Base-by-base conservation (phyloP, 2,797 vertebrate genomes). In the Micrastur ruficollis region DNA sequence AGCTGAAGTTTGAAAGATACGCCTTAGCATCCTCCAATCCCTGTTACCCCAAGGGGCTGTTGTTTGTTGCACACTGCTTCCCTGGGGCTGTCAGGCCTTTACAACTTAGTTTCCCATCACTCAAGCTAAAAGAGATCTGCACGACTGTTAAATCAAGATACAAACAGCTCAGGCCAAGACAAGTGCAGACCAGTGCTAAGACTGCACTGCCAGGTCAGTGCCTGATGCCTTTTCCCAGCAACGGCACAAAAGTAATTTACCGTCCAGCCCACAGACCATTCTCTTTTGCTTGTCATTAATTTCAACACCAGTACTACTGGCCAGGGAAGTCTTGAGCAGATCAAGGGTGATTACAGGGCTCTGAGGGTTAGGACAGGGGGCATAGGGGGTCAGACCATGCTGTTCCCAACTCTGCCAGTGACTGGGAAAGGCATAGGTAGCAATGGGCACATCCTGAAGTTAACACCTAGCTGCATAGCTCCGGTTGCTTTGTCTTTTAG, bases 41-140 rank as follows among this genome's bases (percentile, higher is more conserved):
- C 56, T 16, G 8, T 32, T 66, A 36, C 5, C 17, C 11, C 36
- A 42, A 6, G 13, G 16, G 8, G 8, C 8, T 42, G 32, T 18
- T 40, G 4, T 56, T 58, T 26, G 36, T 14, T 11, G 3, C 50
- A 44, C 27, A 16, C 14, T 16, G 12, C 1, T 32, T 58, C 36
- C 18, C 36, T 32, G 26, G 22, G 27, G 6, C 14, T 72, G 2
- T 42, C 9, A 6, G n/a, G 34, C 32, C 21, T 58, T 70, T 50
- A 23, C 6, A 23, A n/a, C 31, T 6, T 2, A 4, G 11, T 65
- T 58, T 65, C 50, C 22, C 31, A 26, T 19, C 0, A 2, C 18
- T 72, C 11, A 56, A 14, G 14, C 26, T 42, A 56, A 56, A 72
- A 31, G 9, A 42, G 42, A 36, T 50, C 50, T 65, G 8, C 67